Conservation (phyloP, 2,888 invertebrate genomes). For the Bellardia pandia region DNA sequence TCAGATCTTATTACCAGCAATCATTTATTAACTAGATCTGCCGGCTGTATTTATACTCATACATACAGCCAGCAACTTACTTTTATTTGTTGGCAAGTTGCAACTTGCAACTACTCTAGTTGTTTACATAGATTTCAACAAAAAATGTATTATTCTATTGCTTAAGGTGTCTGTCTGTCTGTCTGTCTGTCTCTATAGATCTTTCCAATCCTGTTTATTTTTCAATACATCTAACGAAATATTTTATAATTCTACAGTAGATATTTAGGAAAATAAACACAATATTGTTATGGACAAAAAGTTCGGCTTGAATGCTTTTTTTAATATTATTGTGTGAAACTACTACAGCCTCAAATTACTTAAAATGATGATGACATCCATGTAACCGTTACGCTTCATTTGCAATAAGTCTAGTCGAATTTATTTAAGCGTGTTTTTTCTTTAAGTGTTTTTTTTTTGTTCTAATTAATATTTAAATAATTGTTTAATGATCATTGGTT, state of each 20-base stretch:
- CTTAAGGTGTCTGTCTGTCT: neutral
- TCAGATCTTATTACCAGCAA: slow-evolving; percentile 49
- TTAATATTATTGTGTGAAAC: neutral
- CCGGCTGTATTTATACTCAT: slow-evolving; percentile 5
- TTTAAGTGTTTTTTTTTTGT: neutral
- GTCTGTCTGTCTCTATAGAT: neutral
- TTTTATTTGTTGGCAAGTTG: neutral
- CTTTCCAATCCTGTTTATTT: neutral
- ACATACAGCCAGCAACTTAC: neutral
- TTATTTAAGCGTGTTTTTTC: slow-evolving; percentile 3
- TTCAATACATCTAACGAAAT: slow-evolving; percentile 12
- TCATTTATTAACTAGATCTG: slow-evolving; percentile 55
- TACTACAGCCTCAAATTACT: slow-evolving; percentile 25
- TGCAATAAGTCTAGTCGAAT: slow-evolving; percentile 26
- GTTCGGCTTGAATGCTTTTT: slow-evolving; percentile 41
- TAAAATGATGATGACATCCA: slow-evolving; percentile 24
- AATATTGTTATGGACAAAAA: neutral
- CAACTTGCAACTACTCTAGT: neutral
- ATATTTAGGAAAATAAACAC: neutral
- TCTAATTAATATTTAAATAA: neutral
- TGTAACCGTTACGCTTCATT: slow-evolving; percentile 39
- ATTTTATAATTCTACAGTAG: slow-evolving; percentile 14
- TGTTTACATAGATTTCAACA: neutral
- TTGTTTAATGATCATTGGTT: neutral
- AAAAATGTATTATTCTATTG: slow-evolving; percentile 26